Base-by-base conservation (phyloP, 2,888 invertebrate species). In the Peribatodes rhomboidaria region DNA sequence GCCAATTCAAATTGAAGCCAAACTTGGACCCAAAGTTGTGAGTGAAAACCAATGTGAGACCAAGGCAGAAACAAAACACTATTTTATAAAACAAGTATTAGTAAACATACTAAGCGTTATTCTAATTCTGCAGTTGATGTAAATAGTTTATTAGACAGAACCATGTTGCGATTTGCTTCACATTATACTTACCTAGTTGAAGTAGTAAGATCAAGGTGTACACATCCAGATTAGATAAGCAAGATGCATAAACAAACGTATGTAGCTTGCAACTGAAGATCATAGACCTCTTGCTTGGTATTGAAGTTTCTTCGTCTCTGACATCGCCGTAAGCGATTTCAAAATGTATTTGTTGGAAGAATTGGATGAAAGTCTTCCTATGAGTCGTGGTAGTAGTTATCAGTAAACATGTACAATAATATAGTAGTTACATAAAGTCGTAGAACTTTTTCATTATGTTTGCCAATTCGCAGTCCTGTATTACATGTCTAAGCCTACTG, bases 141-240 rank as follows among this genome's bases (percentile, higher is more conserved):
- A 18, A 52, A 52, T 20, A 52, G 14, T 20, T 2, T 18, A 1
- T 20, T 53, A 53, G 37, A 39, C 59, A 63, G 53, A 53, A 56
- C 47, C 33, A 33, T 14, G 46, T 57, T 60, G 13, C 54, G 46
- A 65, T 61, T 60, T 58, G 44, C 60, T 62, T 35, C 13, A 20
- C 16, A 14, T 44, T 50, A 37, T 33, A 44, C 37, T 54, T 27
- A 27, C 27, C 27, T 27, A 27, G 27, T 2, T 16, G 18, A 39
- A 53, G 39, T 18, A 46, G 42, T 54, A 63, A 63, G 49, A 65
- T 58, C 61, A 64, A 69, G 61, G 61, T 68, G 65, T 68, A 42
- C 63, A 39, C 61, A 52, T n/a, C 52, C 11, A 68, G 72, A 72
- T 72, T 59, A 72, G 71, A 71, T 71, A 66, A 67, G 68, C 54